Evolutionary conservation across 2,113 vertebrate genomes (phyloP), one percentile per base, ranked within the genome.

Genomic region (Channa maculata): DNA sequence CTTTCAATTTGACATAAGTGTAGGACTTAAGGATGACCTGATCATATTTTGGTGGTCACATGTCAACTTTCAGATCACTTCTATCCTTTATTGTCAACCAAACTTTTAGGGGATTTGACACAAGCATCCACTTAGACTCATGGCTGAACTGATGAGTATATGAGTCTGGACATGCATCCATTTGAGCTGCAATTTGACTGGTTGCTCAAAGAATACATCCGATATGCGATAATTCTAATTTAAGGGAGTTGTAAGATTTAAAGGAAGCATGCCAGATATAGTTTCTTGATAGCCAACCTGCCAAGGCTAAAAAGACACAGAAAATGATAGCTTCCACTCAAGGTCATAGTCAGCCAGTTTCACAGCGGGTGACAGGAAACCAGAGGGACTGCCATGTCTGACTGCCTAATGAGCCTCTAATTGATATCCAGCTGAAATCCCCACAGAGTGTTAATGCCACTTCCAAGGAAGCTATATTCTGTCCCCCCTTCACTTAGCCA

Each of bases 341-440:
- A 80, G 79, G 84, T 83, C 75, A 54, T 88, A 88, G 87, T 88
- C 90, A 80, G 66, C 57, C 53, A 13, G 67, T 67, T 36, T 84
- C 82, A 39, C 79, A 73, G 85, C 49, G 67, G 85, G 83, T 33
- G 33, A 81, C 82, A 75, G 87, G 83, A 88, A 84, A 84, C 84
- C 62, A 2, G 80, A 76, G 86, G 85, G 82, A 80, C 77, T 3
- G 57, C 69, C 70, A 24, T 84, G 61, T 71, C 58, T 65, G 71
- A 84, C 63, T 8, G 57, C 67, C 72, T 92, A 93, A 92, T 90
- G 86, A 91, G 90, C 71, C 84, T 68, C 84, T 91, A 93, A 92
- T 92, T 92, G 87, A 90, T 86, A 87, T 90, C 86, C 89, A 85
- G 88, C 91, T 84, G 91, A 79, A 86, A 79, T 43, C 83, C 83